Evolutionary conservation across 2,797 vertebrate genomes (phyloP).

Genomic region (Enteromius thamalakanensis): DNA sequence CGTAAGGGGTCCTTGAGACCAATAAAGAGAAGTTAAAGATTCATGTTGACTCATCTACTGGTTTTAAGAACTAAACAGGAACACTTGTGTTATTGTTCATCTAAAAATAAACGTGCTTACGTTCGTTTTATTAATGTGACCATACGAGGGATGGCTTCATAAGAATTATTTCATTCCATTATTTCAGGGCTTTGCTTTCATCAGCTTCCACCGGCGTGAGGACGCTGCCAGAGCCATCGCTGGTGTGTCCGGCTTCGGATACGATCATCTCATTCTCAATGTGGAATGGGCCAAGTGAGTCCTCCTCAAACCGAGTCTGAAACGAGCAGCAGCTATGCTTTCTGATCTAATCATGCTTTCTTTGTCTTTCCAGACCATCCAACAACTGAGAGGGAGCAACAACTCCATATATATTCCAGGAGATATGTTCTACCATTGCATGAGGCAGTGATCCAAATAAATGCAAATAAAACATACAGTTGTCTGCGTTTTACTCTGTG

Average conservation of each 20-base stretch:
- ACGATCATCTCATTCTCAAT: constrained; percentile 96
- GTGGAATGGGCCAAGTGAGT: constrained; percentile 99
- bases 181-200: constrained; percentile 91
- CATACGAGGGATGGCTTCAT: neutral
- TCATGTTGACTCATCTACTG: neutral
- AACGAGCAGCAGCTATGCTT: neutral
- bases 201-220: constrained; percentile 95
- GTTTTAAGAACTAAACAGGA: neutral
- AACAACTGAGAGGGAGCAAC: constrained; percentile 75
- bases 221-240: constrained; percentile 92
- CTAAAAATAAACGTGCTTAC: neutral
- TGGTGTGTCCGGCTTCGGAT: constrained; percentile 94
- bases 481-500: neutral
- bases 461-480: constrained; percentile 21
- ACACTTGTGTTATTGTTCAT: neutral
- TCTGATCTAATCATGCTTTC: neutral
- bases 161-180: neutral
- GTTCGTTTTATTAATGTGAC: neutral
- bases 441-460: constrained; percentile 69
- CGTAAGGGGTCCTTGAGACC: neutral
- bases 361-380: constrained; percentile 73
- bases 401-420: constrained; percentile 53
- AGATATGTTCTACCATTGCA: constrained; percentile 58
- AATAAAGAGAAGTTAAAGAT: neutral
- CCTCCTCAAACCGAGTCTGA: neutral